A percentile compares a stretch with the other conserved stretches of the same genome.
Evolutionary conservation across 2,888 invertebrate genomes (phyloP).

Genomic region (Conistra vaccinii): DNA sequence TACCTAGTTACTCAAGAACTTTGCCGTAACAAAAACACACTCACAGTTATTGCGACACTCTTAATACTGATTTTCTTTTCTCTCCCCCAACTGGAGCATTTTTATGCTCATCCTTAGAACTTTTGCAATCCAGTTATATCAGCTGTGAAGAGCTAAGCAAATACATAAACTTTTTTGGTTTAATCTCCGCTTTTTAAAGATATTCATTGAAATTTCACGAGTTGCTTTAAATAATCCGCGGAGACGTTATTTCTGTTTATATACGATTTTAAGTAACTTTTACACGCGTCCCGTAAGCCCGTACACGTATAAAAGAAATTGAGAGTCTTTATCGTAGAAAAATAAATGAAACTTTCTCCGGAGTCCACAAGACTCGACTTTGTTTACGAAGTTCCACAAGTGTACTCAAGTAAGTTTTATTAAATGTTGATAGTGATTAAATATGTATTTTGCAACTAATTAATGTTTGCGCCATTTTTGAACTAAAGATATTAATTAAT

Average conservation of each 20-base stretch:
- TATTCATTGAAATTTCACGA: slow-evolving; percentile 88
- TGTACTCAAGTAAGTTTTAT: slow-evolving; percentile 36
- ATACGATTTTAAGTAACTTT: slow-evolving; percentile 71
- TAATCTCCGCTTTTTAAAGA: slow-evolving; percentile 88
- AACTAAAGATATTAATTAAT: slow-evolving; percentile 36
- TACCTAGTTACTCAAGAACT: slow-evolving; percentile 80
- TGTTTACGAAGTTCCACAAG: slow-evolving; percentile 23
- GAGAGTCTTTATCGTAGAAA: slow-evolving; percentile 50
- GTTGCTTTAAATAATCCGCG: slow-evolving; percentile 87
- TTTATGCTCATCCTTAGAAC: slow-evolving; percentile 89
- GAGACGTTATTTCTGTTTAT: slow-evolving; percentile 78
- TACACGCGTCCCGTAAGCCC: slow-evolving; percentile 64
- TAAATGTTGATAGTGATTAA: slow-evolving; percentile 40
- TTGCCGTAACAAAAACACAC: slow-evolving; percentile 84
- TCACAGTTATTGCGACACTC: slow-evolving; percentile 85
- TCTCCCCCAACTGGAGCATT: slow-evolving; percentile 83
- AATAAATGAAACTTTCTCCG: slow-evolving; percentile 46
- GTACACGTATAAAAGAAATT: slow-evolving; percentile 64
- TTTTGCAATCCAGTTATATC: slow-evolving; percentile 91
- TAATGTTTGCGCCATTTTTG: slow-evolving; percentile 10
- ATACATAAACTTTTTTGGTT: slow-evolving; percentile 89
- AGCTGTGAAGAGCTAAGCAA: slow-evolving; percentile 89
- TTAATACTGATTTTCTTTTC: slow-evolving; percentile 86
- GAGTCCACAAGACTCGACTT: slow-evolving; percentile 12
- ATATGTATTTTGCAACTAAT: slow-evolving; percentile 40